These are phyloP conservation scores for Megatriorchis doriae DNA, from an alignment of 2,113 vertebrate species.

Conservation along the genomic window DNA sequence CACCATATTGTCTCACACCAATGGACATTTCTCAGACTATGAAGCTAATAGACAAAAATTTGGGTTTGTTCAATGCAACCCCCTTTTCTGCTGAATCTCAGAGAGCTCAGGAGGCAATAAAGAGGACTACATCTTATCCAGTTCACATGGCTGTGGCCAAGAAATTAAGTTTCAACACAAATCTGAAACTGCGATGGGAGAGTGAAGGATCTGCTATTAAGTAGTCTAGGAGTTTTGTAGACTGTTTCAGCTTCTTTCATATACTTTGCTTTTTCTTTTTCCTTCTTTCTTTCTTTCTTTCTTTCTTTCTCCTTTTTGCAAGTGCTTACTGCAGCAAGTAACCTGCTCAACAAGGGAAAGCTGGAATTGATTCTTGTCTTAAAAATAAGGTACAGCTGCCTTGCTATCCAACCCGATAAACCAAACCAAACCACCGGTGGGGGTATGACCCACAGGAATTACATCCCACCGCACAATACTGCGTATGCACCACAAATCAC, in stretches of 20 bases:
- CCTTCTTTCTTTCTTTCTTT: rapidly evolving
- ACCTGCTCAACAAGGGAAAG: neutral
- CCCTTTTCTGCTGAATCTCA: neutral
- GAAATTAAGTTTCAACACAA: neutral
- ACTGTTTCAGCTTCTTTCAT: neutral
- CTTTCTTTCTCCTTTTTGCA: neutral
- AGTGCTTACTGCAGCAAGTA: neutral
- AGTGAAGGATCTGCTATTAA: neutral
- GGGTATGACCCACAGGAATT: neutral
- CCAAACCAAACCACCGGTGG: neutral
- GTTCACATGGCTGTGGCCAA: neutral
- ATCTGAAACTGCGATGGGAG: neutral
- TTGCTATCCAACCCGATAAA: neutral
- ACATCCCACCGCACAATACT: neutral
- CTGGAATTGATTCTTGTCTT: neutral
- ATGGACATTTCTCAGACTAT: neutral
- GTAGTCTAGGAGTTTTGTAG: neutral
- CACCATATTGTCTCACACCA: neutral
- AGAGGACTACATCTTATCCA: neutral
- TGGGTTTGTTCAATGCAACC: neutral
- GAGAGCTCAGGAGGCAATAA: neutral
- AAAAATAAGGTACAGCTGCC: neutral
- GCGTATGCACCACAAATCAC: neutral
- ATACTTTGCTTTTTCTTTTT: too few relatives aligned
- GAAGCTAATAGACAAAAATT: neutral